These are phyloP conservation scores for Pomacea maculata DNA, from an alignment of 1,140 invertebrate genomes.

Conservation along the genomic window DNA sequence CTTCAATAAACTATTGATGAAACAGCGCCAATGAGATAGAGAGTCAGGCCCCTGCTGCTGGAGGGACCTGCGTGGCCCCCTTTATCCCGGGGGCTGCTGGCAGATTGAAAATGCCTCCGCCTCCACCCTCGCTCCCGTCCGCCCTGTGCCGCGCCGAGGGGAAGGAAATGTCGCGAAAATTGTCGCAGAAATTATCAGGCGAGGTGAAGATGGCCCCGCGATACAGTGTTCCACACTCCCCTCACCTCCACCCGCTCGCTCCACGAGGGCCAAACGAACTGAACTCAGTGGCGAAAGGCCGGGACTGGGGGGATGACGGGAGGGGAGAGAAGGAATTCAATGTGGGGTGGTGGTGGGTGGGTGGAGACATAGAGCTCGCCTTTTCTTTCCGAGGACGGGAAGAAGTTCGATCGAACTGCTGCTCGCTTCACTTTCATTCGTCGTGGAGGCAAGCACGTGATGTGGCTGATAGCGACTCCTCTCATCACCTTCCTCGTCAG, in stretches of 20 bases:
- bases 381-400: no score
- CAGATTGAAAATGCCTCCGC: conserved; percentile 4
- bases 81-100: neutral
- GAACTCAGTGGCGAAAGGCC: neutral
- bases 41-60: no score
- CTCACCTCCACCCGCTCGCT: neutral
- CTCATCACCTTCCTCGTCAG: no score
- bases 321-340: neutral
- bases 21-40: no score
- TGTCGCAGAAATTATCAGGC: conserved; percentile 10
- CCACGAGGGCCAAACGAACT: neutral
- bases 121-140: neutral
- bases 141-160: neutral
- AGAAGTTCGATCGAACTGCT: no score
- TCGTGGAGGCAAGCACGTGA: no score
- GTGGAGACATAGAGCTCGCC: no score
- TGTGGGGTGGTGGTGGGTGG: no score
- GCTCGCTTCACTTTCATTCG: no score
- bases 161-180: conserved; percentile 9
- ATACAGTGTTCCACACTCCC: neutral
- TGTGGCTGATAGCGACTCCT: no score
- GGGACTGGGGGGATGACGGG: neutral
- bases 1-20: no score
- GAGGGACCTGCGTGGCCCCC: neutral
- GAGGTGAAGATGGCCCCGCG: neutral